phyloP scores from a whole-genome alignment of 2,888 invertebrate genomes.

The Abscondita cerata region DNA sequence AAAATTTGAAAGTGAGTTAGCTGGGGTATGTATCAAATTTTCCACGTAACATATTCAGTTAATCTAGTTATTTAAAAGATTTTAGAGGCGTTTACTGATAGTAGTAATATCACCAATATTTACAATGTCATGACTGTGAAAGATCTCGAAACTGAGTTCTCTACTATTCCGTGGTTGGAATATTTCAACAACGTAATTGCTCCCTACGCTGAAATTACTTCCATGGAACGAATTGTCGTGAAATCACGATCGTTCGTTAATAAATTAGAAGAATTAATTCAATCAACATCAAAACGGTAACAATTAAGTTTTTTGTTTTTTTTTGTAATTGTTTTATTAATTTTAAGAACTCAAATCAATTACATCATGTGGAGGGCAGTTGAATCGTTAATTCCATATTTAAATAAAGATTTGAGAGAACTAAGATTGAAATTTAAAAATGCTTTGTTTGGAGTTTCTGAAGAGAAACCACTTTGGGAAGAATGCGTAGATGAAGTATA shows the following conservation, averaged over 20 bases:
- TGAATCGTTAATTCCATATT: conserved; percentile 75
- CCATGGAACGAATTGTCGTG: conserved; percentile 60
- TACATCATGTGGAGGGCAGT: conserved; percentile 90
- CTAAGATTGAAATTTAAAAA: conserved; percentile 79
- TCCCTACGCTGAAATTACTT: conserved; percentile 45
- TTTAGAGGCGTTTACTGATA: conserved; percentile 29
- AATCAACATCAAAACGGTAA: conserved; percentile 39
- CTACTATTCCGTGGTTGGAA: conserved; percentile 57
- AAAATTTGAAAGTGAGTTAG: conserved; percentile 42
- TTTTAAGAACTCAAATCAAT: conserved; percentile 73
- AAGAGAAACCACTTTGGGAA: conserved; percentile 80
- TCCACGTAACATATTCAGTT: background rate
- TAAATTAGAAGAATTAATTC: conserved; percentile 49
- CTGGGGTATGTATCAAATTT: conserved; percentile 23
- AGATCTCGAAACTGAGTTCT: conserved; percentile 58
- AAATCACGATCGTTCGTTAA: conserved; percentile 59
- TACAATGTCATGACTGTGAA: conserved; percentile 62
- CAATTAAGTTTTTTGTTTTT: background rate
- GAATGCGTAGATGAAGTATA: conserved; percentile 77
- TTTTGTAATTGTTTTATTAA: background rate
- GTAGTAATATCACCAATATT: conserved; percentile 31
- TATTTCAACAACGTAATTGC: conserved; percentile 60
- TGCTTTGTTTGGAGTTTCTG: conserved; percentile 77
- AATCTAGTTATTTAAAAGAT: conserved; percentile 41
- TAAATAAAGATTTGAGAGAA: conserved; percentile 75